These are phyloP conservation scores for Mizuhopecten yessoensis DNA, from an alignment of 1,140 invertebrate species.

Conservation along the genomic window DNA sequence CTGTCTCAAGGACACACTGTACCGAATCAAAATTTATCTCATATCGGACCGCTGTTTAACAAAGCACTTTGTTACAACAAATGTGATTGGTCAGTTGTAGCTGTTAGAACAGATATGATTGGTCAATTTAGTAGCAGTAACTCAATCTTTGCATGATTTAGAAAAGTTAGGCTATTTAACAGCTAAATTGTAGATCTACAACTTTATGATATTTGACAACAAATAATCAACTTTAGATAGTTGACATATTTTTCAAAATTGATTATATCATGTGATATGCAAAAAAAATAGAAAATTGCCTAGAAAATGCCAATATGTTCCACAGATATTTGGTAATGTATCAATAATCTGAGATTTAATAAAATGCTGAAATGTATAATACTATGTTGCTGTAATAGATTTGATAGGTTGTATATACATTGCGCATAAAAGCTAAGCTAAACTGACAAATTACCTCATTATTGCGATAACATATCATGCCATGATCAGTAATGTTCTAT, in stretches of 20 bases:
- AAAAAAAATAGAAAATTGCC: not conserved
- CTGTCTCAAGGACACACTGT: not conserved
- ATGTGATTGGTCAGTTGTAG: slow-evolving; percentile 37
- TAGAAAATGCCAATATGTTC: not conserved
- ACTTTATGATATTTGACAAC: not conserved
- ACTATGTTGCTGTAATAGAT: not conserved
- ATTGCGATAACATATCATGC: not conserved
- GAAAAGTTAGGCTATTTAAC: not conserved
- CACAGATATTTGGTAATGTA: not conserved
- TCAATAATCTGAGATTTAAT: not conserved
- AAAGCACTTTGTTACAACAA: slow-evolving; percentile 25
- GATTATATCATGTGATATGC: not conserved
- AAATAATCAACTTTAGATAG: not conserved
- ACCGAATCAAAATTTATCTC: not conserved
- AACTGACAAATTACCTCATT: not conserved
- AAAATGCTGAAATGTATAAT: not conserved
- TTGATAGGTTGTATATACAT: not conserved
- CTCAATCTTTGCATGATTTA: not conserved
- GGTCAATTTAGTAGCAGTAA: slow-evolving; percentile 4
- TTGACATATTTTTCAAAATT: not conserved
- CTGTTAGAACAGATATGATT: slow-evolving; percentile 11
- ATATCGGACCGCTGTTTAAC: not conserved
- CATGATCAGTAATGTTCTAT: not conserved
- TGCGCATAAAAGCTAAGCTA: not conserved
- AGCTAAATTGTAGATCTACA: not conserved